A percentile compares a stretch with the other conserved stretches of the same genome.
Evolutionary conservation across 2,113 vertebrate genomes (phyloP).

Genomic region (Oostethus manadensis): DNA sequence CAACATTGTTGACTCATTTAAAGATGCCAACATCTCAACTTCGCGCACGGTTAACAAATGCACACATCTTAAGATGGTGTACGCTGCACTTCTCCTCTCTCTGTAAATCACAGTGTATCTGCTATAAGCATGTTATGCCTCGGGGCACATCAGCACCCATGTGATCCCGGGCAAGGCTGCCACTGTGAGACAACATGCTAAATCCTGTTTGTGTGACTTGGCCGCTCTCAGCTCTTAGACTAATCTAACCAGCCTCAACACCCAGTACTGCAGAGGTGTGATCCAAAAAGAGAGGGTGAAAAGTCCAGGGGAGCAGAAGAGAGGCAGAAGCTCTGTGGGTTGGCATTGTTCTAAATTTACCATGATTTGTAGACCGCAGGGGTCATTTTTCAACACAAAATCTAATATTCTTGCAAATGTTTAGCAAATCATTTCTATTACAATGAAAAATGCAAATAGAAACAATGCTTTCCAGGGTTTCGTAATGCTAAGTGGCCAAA

Average conservation of each 20-base stretch:
- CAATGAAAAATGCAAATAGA: no score
- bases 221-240: slow-evolving; percentile 54
- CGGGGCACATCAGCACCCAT: slow-evolving; percentile 56
- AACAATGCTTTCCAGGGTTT: no score
- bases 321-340: neutral
- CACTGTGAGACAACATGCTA: slow-evolving; percentile 63
- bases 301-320: neutral
- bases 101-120: slow-evolving; percentile 57
- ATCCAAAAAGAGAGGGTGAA: slow-evolving; percentile 3
- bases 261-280: slow-evolving; percentile 27
- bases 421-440: neutral
- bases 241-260: slow-evolving; percentile 60
- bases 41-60: slow-evolving; percentile 64
- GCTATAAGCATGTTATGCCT: slow-evolving; percentile 64
- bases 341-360: neutral
- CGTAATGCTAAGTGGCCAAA: no score
- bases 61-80: slow-evolving; percentile 59
- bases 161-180: slow-evolving; percentile 56
- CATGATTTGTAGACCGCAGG: no score
- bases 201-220: slow-evolving; percentile 68
- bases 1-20: slow-evolving; percentile 69
- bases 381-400: neutral
- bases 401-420: neutral
- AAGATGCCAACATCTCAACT: slow-evolving; percentile 63
- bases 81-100: slow-evolving; percentile 60